Evolutionary conservation across 2,797 vertebrate species (phyloP).

Genomic region (Dipus sagitta): DNA sequence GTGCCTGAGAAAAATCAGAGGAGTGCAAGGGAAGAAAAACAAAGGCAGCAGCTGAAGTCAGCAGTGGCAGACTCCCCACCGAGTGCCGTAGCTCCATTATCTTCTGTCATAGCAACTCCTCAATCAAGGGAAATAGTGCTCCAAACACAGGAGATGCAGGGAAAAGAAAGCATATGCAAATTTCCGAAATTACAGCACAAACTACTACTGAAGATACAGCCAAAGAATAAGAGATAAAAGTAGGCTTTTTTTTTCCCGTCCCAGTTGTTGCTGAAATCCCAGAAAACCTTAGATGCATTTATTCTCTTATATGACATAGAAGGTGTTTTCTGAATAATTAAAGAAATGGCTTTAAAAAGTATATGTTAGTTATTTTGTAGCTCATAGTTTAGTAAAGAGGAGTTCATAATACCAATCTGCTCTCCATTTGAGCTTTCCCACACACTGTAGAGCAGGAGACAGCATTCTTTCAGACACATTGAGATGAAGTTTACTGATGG

Average conservation of each 20-base stretch:
- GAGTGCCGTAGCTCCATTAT: slow-evolving; percentile 62
- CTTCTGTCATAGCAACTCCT: slow-evolving; percentile 67
- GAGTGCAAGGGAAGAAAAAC: not conserved
- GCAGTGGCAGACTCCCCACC: slow-evolving; percentile 50
- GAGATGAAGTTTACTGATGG: not conserved
- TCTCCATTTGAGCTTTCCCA: not conserved
- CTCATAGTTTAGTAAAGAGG: not conserved
- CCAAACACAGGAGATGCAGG: not conserved
- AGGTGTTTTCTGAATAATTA: slow-evolving; percentile 49
- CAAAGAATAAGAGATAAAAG: slow-evolving; percentile 63
- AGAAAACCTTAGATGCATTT: slow-evolving; percentile 34
- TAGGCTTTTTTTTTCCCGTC: not conserved
- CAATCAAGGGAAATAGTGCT: slow-evolving; percentile 56
- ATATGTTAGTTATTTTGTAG: slow-evolving; percentile 5
- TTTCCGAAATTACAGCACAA: slow-evolving; percentile 34
- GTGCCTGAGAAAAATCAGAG: slow-evolving; percentile 52
- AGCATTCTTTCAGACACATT: not conserved
- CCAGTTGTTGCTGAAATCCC: slow-evolving; percentile 56
- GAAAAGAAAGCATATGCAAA: slow-evolving; percentile 9
- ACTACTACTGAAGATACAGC: not conserved
- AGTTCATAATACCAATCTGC: not conserved
- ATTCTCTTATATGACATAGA: not conserved
- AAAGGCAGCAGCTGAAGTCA: slow-evolving; percentile 35
- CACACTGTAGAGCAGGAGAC: not conserved
- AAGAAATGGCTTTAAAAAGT: not conserved